Conservation (phyloP, 2,888 invertebrate species). For the Brenthis hecate region DNA sequence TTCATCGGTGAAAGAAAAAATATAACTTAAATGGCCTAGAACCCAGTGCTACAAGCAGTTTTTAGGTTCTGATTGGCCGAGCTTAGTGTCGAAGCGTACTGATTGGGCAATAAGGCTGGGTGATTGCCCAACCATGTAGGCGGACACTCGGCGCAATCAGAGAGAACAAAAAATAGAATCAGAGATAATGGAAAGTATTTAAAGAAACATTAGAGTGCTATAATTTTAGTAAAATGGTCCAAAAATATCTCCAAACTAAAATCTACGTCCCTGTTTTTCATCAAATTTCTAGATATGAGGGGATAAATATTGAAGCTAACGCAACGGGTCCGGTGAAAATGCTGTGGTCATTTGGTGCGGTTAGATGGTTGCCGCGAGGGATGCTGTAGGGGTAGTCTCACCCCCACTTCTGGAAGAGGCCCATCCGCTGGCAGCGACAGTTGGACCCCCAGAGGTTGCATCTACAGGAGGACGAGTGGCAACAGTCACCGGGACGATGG, state of each 20-base stretch:
- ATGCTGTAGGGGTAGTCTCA: constrained; percentile 56
- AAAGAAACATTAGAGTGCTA: constrained; percentile 40
- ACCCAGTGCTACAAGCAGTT: constrained; percentile 64
- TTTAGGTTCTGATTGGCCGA: constrained; percentile 65
- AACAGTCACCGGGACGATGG: constrained; percentile 92
- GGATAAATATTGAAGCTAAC: constrained; percentile 51
- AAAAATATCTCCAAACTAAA: constrained; percentile 76
- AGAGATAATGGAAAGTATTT: constrained; percentile 41
- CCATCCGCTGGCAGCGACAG: constrained; percentile 93
- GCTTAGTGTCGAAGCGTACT: constrained; percentile 74
- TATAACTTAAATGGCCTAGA: constrained; percentile 51
- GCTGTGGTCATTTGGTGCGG: constrained; percentile 71
- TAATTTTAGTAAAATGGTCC: constrained; percentile 71
- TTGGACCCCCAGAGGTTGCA: constrained; percentile 95
- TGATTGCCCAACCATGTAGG: constrained; percentile 86
- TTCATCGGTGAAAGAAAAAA: constrained; percentile 56
- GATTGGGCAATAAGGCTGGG: constrained; percentile 90
- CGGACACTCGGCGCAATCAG: constrained; percentile 77
- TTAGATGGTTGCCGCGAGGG: constrained; percentile 67
- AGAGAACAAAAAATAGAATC: constrained; percentile 52
- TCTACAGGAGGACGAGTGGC: constrained; percentile 92
- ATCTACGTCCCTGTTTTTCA: constrained; percentile 77
- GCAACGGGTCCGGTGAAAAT: constrained; percentile 68
- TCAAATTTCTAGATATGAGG: constrained; percentile 56
- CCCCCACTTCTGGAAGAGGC: constrained; percentile 94